A percentile compares a stretch with the other conserved stretches of the same genome.
These are phyloP conservation scores for Chloroceryle aenea DNA, from an alignment of 2,113 vertebrate species.

Conservation along the genomic window DNA sequence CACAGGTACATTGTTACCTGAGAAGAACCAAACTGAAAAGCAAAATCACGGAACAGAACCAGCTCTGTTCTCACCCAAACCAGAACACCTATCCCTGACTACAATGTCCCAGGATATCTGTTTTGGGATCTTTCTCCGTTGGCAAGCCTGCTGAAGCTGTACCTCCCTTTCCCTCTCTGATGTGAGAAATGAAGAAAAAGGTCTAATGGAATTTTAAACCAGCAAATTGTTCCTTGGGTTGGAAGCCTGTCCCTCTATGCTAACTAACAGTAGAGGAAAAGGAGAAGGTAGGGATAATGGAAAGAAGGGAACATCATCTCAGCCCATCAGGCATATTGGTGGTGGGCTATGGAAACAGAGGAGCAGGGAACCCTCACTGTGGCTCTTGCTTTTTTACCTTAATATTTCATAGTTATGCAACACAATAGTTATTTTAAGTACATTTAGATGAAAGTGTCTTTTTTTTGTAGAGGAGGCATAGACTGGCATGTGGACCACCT, in stretches of 20 bases:
- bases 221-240: background rate
- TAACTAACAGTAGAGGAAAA: background rate
- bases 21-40: too few relatives aligned
- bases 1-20: accelerated
- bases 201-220: background rate
- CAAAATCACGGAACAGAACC: too few relatives aligned
- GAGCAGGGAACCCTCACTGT: background rate
- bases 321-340: background rate
- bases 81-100: background rate
- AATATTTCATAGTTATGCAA: background rate
- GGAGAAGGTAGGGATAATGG: background rate
- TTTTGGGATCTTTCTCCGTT: background rate
- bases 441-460: background rate
- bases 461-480: background rate
- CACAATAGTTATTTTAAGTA: background rate
- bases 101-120: background rate
- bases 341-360: background rate
- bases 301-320: background rate
- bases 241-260: background rate
- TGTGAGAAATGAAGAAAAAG: background rate
- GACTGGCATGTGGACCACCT: background rate
- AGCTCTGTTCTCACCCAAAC: too few relatives aligned
- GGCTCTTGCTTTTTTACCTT: background rate
- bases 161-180: background rate
- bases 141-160: background rate